These are phyloP conservation scores for Drosophila nr. fundita DNA, from an alignment of 2,888 invertebrate species.

Conservation along the genomic window DNA sequence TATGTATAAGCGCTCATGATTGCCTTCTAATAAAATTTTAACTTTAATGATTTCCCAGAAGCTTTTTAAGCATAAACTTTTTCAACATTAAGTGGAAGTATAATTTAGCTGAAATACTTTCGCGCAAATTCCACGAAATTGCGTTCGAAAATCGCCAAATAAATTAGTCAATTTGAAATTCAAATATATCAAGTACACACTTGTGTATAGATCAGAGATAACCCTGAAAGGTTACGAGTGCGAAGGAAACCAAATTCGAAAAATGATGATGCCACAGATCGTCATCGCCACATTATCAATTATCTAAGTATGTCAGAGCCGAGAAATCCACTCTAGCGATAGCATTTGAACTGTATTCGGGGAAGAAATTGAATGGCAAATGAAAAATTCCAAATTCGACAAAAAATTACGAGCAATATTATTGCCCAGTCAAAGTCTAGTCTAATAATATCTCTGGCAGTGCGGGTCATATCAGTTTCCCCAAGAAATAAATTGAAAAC, in stretches of 20 bases:
- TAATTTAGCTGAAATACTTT: not conserved
- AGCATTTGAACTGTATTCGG: constrained; percentile 37
- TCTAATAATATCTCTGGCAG: constrained; percentile 32
- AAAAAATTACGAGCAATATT: not conserved
- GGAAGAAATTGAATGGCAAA: constrained; percentile 7
- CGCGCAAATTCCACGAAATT: not conserved
- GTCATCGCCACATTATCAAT: constrained; percentile 33
- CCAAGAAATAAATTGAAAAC: constrained; percentile 45
- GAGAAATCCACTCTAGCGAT: constrained; percentile 28
- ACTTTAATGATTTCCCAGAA: not conserved
- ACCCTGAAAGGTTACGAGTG: constrained; percentile 32
- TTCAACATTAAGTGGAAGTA: not conserved
- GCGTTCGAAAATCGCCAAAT: not conserved
- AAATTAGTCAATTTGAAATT: constrained; percentile 1
- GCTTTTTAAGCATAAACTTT: not conserved
- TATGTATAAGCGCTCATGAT: not conserved
- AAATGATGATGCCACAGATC: constrained; percentile 19
- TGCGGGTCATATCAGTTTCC: constrained; percentile 50
- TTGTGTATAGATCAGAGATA: constrained; percentile 20
- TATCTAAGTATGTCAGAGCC: not conserved
- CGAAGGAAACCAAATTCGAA: constrained; percentile 28
- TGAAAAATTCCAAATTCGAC: not conserved
- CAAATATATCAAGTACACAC: not conserved
- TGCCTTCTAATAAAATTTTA: not conserved
- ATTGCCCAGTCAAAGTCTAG: constrained; percentile 35